phyloP scores from a whole-genome alignment of 2,888 invertebrate genomes.

The Oscheius sp. region DNA sequence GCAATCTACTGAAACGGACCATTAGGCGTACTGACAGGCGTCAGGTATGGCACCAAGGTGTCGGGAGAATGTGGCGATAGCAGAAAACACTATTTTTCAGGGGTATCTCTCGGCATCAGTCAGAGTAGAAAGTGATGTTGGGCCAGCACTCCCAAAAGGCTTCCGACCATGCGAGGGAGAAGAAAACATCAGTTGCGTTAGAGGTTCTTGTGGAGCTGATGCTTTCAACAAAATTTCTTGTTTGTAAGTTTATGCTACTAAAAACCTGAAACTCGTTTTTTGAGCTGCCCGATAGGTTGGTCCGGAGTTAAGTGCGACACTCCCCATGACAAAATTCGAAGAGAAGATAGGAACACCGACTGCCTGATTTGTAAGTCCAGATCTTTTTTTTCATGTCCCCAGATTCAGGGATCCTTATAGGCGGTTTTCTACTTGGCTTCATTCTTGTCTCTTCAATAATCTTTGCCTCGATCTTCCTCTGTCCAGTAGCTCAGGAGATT shows the following conservation, averaged over 20 bases:
- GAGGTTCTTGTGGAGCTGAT: conserved; percentile 20
- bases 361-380: conserved; percentile 26
- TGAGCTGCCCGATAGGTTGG: conserved; percentile 10
- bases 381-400: not conserved
- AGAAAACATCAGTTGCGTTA: conserved; percentile 1
- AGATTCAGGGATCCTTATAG: conserved; percentile 27
- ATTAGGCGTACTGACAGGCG: too few species aligned
- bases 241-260: not conserved
- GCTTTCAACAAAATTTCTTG: conserved; percentile 9
- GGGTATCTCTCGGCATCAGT: conserved; percentile 7
- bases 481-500: conserved; percentile 1
- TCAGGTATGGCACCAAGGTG: too few species aligned
- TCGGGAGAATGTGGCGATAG: too few species aligned
- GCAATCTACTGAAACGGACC: too few species aligned
- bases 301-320: conserved; percentile 17
- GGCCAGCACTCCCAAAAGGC: conserved; percentile 9
- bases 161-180: conserved; percentile 28
- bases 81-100: conserved; percentile 3
- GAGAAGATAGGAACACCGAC: conserved; percentile 17
- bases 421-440: conserved; percentile 10
- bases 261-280: not conserved
- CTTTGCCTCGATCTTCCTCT: conserved; percentile 21
- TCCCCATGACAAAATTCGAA: not conserved
- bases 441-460: conserved; percentile 8
- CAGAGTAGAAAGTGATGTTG: conserved; percentile 19